Conservation (phyloP, 1,140 invertebrate species). For the Thaumetopoea pityocampa region DNA sequence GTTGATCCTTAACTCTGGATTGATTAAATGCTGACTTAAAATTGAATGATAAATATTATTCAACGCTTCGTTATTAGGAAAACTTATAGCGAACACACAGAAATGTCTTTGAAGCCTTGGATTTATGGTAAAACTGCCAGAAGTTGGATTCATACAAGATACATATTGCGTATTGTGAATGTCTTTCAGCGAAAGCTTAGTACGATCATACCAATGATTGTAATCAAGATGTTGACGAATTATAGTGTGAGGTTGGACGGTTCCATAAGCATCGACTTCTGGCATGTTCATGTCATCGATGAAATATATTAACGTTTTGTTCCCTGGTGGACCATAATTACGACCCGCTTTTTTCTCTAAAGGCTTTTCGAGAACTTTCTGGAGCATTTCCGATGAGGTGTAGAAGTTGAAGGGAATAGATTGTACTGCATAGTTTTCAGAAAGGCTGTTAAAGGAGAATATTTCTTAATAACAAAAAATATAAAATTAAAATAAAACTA, state of each 20-base stretch:
- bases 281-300: slow-evolving; percentile 99
- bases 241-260: slow-evolving; percentile 96
- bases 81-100: slow-evolving; percentile 95
- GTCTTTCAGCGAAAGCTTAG: slow-evolving; percentile 93
- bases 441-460: slow-evolving; percentile 71
- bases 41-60: slow-evolving; percentile 93
- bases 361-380: slow-evolving; percentile 96
- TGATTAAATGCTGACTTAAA: slow-evolving; percentile 89
- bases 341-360: slow-evolving; percentile 97
- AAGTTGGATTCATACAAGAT: slow-evolving; percentile 98
- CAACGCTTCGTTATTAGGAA: slow-evolving; percentile 91
- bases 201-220: slow-evolving; percentile 95
- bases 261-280: slow-evolving; percentile 95
- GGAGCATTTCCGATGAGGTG: slow-evolving; percentile 96
- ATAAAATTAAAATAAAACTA: too few relatives aligned
- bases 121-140: slow-evolving; percentile 97
- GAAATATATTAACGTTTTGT: slow-evolving; percentile 96
- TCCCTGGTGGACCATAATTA: slow-evolving; percentile 96
- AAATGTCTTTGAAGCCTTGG: slow-evolving; percentile 95
- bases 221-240: slow-evolving; percentile 97
- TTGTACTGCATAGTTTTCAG: slow-evolving; percentile 91
- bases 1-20: slow-evolving; percentile 86
- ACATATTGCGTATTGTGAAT: slow-evolving; percentile 98
- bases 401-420: slow-evolving; percentile 98
- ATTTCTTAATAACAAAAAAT: too few relatives aligned